Evolutionary conservation across 2,888 invertebrate species (phyloP).

Genomic region (Cancer borealis): DNA sequence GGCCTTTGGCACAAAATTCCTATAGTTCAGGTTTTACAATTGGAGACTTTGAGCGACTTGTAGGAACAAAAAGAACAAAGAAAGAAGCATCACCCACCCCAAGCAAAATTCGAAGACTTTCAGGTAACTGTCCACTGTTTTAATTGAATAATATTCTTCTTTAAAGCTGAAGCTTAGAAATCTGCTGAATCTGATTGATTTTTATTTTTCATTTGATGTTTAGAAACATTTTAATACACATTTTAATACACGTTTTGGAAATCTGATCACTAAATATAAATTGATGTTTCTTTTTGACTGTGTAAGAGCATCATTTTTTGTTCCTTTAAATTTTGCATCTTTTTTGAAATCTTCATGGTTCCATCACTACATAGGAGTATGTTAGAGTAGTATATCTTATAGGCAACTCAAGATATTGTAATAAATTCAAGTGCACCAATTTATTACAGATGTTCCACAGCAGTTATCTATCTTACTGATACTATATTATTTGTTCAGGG

Average conservation of each 20-base stretch:
- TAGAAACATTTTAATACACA: too few relatives aligned
- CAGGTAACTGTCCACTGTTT: constrained; percentile 42
- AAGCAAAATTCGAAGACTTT: constrained; percentile 54
- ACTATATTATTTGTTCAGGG: constrained; percentile 43
- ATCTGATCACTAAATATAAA: background rate
- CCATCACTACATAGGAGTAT: background rate
- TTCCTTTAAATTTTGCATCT: background rate
- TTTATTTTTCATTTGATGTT: background rate
- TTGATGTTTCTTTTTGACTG: background rate
- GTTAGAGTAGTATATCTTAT: background rate
- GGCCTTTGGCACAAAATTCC: background rate
- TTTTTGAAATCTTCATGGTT: background rate
- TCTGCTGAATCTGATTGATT: background rate
- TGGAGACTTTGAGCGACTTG: constrained; percentile 68
- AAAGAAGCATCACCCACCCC: constrained; percentile 55
- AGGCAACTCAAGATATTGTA: background rate
- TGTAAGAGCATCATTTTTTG: background rate
- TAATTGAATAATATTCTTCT: background rate
- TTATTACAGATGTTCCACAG: too few relatives aligned
- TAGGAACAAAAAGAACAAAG: constrained; percentile 63
- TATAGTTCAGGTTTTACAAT: constrained; percentile 63
- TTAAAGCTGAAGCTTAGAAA: background rate
- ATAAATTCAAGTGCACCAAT: background rate
- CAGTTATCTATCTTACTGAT: background rate
- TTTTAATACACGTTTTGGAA: background rate